Evolutionary conservation across 2,888 invertebrate genomes (phyloP), one percentile per base, ranked within the genome.

Genomic region (Parnassius apollo): DNA sequence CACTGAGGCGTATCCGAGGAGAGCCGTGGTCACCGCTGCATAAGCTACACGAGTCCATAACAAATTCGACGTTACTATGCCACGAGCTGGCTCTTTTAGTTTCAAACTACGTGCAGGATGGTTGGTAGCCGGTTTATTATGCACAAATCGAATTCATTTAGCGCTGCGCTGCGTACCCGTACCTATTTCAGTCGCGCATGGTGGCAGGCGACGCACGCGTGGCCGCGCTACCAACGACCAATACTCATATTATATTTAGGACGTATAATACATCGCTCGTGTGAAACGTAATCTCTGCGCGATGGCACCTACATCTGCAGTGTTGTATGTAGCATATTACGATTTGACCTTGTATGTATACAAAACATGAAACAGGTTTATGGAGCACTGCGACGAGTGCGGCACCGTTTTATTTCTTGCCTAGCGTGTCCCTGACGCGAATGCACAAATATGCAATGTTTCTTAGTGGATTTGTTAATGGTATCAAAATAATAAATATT

Each of bases 91-190:
- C 9, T 55, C 54, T 42, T 63, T 63, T 60, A 57, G 52, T 53
- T 64, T 56, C 53, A 56, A 55, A 57, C 52, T 56, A 25, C 50
- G 51, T 45, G 59, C 52, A 50, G 57, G 42, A 54, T 57, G 55
- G 57, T 64, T 22, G 56, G 44, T 53, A 52, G 58, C 46, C 12
- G 45, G 50, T 57, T 71, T 74, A 71, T 68, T 71, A 76, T 76
- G 69, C 72, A 73, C 65, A 71, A 81, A 80, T 80, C 75, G 75
- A 78, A 81, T 82, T 76, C 73, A 78, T 76, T 79, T 74, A 75
- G 69, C 72, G 73, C 68, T 62, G 61, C 49, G 1, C 18, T 18
- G 18, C 18, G 18, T 18, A 18, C 18, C 18, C 18, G 62, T 65
- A 76, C 75, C 78, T 81, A 79, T 82, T 82, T 81, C 69, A 76